A percentile compares a stretch with the other conserved stretches of the same genome.
phyloP scores from a whole-genome alignment of 2,797 vertebrate genomes.

The Avahi laniger region DNA sequence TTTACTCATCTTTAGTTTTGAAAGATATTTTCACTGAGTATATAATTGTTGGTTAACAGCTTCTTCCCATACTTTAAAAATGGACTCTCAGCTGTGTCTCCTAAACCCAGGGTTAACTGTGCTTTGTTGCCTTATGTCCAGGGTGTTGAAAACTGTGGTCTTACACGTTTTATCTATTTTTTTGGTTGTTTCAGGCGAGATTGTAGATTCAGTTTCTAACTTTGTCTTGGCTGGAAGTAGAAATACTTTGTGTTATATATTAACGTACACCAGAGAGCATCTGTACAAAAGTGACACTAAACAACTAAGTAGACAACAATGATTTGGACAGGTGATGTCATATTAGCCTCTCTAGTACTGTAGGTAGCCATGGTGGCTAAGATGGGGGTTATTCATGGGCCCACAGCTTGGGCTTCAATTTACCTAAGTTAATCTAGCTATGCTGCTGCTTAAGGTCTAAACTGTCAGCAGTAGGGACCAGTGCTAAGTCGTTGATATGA shows the following conservation, averaged over 20 bases:
- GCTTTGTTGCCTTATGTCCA: not conserved
- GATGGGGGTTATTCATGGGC: not conserved
- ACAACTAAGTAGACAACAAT: not conserved
- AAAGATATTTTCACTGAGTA: not conserved
- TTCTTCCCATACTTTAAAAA: not conserved
- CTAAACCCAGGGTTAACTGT: not conserved
- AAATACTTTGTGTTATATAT: not conserved
- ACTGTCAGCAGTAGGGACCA: not conserved
- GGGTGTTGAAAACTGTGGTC: not conserved
- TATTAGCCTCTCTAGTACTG: not conserved
- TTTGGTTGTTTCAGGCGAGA: not conserved
- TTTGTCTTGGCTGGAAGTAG: not conserved
- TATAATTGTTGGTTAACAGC: not conserved
- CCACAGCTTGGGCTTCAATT: not conserved
- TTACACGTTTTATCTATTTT: not conserved
- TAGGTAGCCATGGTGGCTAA: not conserved
- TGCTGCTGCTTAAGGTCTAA: not conserved
- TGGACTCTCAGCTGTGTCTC: not conserved
- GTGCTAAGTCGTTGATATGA: not conserved
- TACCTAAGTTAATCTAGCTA: not conserved
- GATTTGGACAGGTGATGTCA: not conserved
- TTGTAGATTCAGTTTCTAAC: not conserved
- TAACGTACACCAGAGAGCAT: not conserved
- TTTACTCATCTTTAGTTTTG: not conserved
- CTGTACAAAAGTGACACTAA: not conserved